Evolutionary conservation across 2,797 vertebrate species (phyloP), one percentile per base, ranked within the genome.

Genomic region (Pangasius macronema): DNA sequence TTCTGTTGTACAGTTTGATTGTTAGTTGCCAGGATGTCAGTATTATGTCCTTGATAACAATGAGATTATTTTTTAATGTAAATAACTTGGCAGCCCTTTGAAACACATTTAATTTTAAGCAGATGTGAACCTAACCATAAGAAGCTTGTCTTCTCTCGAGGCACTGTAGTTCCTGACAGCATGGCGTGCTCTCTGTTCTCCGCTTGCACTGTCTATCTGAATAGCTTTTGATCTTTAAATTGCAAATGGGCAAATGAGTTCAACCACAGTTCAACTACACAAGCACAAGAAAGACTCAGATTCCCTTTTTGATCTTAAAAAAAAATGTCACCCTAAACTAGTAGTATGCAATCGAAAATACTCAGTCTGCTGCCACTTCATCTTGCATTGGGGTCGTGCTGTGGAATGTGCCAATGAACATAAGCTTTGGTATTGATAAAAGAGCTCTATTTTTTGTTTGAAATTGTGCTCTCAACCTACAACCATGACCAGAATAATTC

Each of bases 181-280:
- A 89, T 86, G 68, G 59, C 57, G 86, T 57, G 36, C 67, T 76
- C 85, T 88, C 76, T 10, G 75, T 85, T 83, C 83, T 89, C 77
- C 85, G 30, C 36, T 81, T 79, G 82, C 86, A 84, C 88, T 87
- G 33, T 90, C 79, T 89, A 88, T 91, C 91, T 85, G 90, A 84
- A 91, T 86, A 82, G 88, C 93, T 91, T 90, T 92, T 93, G 92
- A 93, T 94, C 92, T 94, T 94, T 94, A 92, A 93, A 94, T 94
- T 90, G 92, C 90, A 89, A 80, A 75, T 76, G 86, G 81, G 87
- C 79, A 1, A 46, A 46, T 46, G 88, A 93, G 94, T 94, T 95
- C 93, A 94, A 89, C 79, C 83, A 55, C 42, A 92, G 93, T 93
- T 94, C 92, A 94, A 79, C 84, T 85, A 89, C 65, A 79, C 80